Evolutionary conservation across 1,140 invertebrate species (phyloP), one percentile per base, ranked within the genome.

Genomic region (Mactra quadrangularis): DNA sequence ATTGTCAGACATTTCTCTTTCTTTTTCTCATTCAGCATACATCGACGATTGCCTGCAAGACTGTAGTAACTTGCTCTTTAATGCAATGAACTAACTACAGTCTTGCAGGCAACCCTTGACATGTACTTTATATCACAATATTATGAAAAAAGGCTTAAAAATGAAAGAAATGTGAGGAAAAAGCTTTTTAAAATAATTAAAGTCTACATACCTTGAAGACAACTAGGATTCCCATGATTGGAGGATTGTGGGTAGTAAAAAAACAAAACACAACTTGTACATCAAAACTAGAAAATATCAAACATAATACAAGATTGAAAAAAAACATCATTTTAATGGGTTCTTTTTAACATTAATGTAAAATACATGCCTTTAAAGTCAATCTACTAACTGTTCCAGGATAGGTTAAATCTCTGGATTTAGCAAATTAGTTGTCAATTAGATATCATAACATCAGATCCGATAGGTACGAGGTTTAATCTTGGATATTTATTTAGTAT

Each of bases 161-260:
- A n/a, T n/a, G n/a, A n/a, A n/a, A n/a, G n/a, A n/a, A n/a, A n/a
- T n/a, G n/a, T n/a, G n/a, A n/a, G n/a, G n/a, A n/a, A n/a, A n/a
- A n/a, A n/a, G n/a, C n/a, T n/a, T n/a, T n/a, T n/a, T n/a, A n/a
- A n/a, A n/a, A n/a, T n/a, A n/a, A n/a, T n/a, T n/a, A n/a, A n/a
- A n/a, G n/a, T n/a, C n/a, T n/a, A n/a, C n/a, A n/a, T 57, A 75
- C 72, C 72, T 75, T 75, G 25, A 75, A 75, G 4, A 75, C 53
- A 33, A 75, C 60, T 13, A 75, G 25, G 0, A 53, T 35, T 3
- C 72, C 72, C 72, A 75, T 75, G 27, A 22, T 75, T 27, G 72
- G 72, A 17, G 72, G 72, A 47, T 75, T 60, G 7, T 31, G 45
- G 11, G 57, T 31, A 27, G 72, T 60, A 7, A 75, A 35, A 45